These are phyloP conservation scores for Hypomesus transpacificus DNA, from an alignment of 2,113 vertebrate species.

Conservation along the genomic window DNA sequence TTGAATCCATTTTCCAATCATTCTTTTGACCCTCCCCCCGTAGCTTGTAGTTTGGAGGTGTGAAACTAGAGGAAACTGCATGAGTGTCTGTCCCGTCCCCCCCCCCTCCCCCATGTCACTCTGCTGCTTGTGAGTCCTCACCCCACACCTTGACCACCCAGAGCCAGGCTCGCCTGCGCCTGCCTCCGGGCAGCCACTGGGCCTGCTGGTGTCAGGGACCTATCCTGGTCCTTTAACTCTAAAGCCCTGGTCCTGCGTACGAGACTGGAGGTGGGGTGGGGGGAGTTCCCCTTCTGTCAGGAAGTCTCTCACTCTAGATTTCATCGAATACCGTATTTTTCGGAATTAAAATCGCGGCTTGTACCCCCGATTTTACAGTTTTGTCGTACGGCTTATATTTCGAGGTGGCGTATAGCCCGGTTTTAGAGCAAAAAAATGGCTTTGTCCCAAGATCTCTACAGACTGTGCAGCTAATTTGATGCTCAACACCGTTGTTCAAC, in stretches of 20 bases:
- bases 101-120: constrained; percentile 79
- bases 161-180: constrained; percentile 42
- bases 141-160: constrained; percentile 63
- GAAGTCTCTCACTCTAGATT: not conserved
- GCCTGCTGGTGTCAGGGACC: constrained; percentile 34
- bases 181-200: constrained; percentile 20
- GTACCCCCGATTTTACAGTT: too few species aligned
- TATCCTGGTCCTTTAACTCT: not conserved
- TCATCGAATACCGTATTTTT: not conserved
- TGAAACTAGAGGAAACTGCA: constrained; percentile 94
- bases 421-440: too few species aligned
- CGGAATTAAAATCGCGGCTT: too few species aligned
- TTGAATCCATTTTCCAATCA: constrained; percentile 86
- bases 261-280: not conserved
- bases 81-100: constrained; percentile 79
- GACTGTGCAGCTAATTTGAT: too few species aligned
- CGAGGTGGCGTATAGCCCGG: too few species aligned
- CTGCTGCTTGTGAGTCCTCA: constrained; percentile 82
- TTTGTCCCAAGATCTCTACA: too few species aligned
- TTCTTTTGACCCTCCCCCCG: constrained; percentile 69
- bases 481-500: too few species aligned
- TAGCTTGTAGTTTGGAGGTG: constrained; percentile 90
- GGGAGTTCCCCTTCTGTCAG: not conserved
- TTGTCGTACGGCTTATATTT: too few species aligned
- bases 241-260: not conserved